Evolutionary conservation across 2,888 invertebrate species (phyloP).

Genomic region (Steinernema carpocapsae): DNA sequence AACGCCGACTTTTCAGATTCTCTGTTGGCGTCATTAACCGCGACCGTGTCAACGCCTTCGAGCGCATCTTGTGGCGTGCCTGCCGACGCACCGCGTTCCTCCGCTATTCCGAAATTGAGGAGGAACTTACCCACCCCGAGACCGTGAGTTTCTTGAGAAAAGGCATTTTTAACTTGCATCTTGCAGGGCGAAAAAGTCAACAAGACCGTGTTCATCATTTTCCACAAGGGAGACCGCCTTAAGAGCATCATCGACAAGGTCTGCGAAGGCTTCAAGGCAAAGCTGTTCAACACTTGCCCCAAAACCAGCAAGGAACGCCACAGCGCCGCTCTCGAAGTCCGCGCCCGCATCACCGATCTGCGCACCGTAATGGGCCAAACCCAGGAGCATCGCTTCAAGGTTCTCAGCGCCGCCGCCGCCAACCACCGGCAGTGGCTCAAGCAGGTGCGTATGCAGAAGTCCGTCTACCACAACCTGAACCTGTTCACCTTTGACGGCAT

Average conservation of each 20-base stretch:
- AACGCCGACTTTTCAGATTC: conserved; percentile 76
- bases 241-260: conserved; percentile 90
- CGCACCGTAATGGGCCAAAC: conserved; percentile 75
- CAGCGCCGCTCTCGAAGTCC: conserved; percentile 59
- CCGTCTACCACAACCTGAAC: conserved; percentile 96
- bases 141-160: conserved; percentile 76
- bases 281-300: conserved; percentile 94
- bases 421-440: conserved; percentile 95
- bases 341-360: conserved; percentile 94
- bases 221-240: conserved; percentile 88
- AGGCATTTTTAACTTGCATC: background rate
- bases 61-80: conserved; percentile 95
- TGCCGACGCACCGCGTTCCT: conserved; percentile 73
- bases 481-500: conserved; percentile 98
- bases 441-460: conserved; percentile 97
- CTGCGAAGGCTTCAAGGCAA: conserved; percentile 75
- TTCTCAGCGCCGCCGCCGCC: conserved; percentile 91
- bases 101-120: conserved; percentile 89
- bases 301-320: conserved; percentile 90
- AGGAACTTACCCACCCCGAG: conserved; percentile 87
- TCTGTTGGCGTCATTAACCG: conserved; percentile 94
- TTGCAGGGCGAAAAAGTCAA: conserved; percentile 88
- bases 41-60: conserved; percentile 91
- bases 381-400: conserved; percentile 62
- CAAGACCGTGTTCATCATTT: conserved; percentile 86